Evolutionary conservation across 2,888 invertebrate genomes (phyloP), one percentile per base, ranked within the genome.

Genomic region (Lepidocyrtinus sp.): DNA sequence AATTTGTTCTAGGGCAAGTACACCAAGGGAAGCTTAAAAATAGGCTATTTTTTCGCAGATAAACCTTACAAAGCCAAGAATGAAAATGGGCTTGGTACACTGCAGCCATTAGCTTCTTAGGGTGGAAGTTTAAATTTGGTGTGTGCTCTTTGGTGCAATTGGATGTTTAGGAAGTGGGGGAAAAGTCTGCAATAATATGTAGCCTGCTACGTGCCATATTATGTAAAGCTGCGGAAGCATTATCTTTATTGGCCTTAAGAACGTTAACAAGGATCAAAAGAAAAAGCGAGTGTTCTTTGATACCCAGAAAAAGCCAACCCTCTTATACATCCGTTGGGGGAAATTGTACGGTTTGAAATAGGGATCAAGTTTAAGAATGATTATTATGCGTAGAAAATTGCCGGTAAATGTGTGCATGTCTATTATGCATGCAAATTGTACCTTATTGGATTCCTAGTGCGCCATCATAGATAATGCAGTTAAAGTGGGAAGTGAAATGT

Each of bases 371-470:
- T 50, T 12, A 36, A 12, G 17, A 12, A 17, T 50, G 50, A 50
- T 50, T 50, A 50, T 50, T 50, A 50, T 50, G 50, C 50, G 50
- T 50, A 50, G 5, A 50, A 50, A 50, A 50, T 50, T 50, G 50
- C 50, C 50, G 50, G 50, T 50, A 50, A 50, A 50, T 50, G 50
- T 50, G 50, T 50, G 50, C 50, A 50, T 50, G 50, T 12, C 50
- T 22, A 76, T 76, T 71, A 76, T 76, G 71, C 71, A 77, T 77
- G 77, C 77, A 77, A 77, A 77, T 77, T 50, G 50, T 50, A 7
- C 50, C 50, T 50, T 50, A 50, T 50, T 50, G 50, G 50, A 50
- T 50, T 50, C 50, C 5, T 36, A 36, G 36, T 36, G 36, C 12
- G n/a, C n/a, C n/a, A 36, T 5, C 5, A 36, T 36, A 36, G 5